Evolutionary conservation across 1,140 invertebrate genomes (phyloP), one percentile per base, ranked within the genome.

Genomic region (Atta cephalotes): DNA sequence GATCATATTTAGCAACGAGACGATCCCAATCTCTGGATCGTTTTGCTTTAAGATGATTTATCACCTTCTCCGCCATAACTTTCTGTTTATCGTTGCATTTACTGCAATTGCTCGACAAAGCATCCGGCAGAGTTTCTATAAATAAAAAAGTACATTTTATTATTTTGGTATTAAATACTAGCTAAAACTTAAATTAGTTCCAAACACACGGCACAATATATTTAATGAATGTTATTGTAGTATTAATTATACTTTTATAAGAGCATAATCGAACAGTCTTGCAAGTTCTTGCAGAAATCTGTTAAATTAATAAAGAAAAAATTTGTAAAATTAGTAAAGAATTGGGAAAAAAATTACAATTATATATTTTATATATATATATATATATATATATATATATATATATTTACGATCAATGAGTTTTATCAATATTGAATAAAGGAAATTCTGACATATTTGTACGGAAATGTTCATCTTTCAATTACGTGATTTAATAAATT

Each of bases 11-110:
- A 18, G 85, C 80, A 9, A 93, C 35, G 4, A 96, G 91, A 66
- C 91, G 87, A 2, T 94, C 92, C 95, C 95, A 96, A 70, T 95
- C 95, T 31, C 70, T 91, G 2, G 92, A 82, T 86, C 94, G 90
- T 18, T 95, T 94, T 1, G 63, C 87, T 88, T 74, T 94, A 16
- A 95, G 82, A 68, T 94, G 93, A 72, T 90, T 93, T 28, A 95
- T 94, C 2, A 95, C 93, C 88, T 95, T 95, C 9, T 95, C 93
- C 4, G 94, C 92, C 0, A 87, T 92, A 0, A 18, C 12, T 85
- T 94, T 95, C 74, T 95, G 95, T 25, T 95, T 95, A 5, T 93
- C 92, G 51, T 93, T 95, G 71, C 95, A 96, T 76, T 95, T 95
- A 18, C 70, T 90, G 76, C 95, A 96, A 5, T 85, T 92, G 6